Percentiles rank a stretch among this genome's conserved stretches.
These are phyloP conservation scores for Sphyrna mokarran DNA, from an alignment of 2,113 vertebrate species.

Conservation along the genomic window DNA sequence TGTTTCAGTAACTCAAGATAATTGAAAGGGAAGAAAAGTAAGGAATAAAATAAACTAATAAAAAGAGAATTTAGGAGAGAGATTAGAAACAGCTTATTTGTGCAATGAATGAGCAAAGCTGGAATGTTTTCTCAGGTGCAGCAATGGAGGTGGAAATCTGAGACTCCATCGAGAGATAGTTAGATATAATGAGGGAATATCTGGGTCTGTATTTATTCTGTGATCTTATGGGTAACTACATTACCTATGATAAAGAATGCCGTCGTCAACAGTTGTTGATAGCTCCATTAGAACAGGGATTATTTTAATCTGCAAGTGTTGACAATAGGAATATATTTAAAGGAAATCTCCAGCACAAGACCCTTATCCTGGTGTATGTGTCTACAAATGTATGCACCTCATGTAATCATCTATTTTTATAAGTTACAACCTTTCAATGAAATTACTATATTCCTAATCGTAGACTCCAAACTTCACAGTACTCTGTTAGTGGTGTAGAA, in stretches of 20 bases:
- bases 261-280: background rate
- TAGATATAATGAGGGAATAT: background rate
- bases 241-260: background rate
- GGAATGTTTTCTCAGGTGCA: background rate
- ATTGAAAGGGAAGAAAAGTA: background rate
- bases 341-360: background rate
- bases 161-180: background rate
- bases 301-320: background rate
- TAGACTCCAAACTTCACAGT: background rate
- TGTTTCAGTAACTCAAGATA: background rate
- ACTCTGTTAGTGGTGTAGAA: background rate
- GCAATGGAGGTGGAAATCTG: background rate
- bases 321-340: background rate
- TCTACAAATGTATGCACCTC: background rate
- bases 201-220: background rate
- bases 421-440: background rate
- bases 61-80: background rate
- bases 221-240: background rate
- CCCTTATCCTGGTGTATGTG: background rate
- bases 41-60: background rate
- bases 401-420: background rate
- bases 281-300: background rate
- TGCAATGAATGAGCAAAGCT: background rate
- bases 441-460: background rate
- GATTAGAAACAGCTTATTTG: background rate